phyloP scores from a whole-genome alignment of 2,113 vertebrate species.

The Actenoides hombroni region DNA sequence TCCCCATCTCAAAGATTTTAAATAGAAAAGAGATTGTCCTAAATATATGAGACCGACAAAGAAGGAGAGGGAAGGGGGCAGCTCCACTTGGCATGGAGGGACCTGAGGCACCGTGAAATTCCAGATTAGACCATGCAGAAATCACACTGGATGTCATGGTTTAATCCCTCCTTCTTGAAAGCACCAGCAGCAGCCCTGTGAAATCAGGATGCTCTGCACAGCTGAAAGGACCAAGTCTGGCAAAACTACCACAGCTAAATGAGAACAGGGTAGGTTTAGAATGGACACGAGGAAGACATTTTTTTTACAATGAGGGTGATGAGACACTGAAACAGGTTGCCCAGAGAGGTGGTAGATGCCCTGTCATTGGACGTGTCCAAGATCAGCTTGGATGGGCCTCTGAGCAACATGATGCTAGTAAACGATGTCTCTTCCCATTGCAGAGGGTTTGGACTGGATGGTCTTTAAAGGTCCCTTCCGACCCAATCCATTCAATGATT shows the following conservation, averaged over 20 bases:
- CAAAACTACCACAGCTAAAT: neutral
- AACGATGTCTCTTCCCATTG: neutral
- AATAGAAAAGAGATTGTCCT: neutral
- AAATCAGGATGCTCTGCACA: neutral
- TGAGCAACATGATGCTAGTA: neutral
- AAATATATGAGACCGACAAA: neutral
- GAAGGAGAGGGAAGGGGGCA: neutral
- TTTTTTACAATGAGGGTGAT: neutral
- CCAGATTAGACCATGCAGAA: neutral
- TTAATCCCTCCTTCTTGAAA: neutral
- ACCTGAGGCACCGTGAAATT: neutral
- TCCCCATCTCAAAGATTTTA: neutral
- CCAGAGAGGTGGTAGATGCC: neutral
- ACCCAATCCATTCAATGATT: neutral
- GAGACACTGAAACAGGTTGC: neutral
- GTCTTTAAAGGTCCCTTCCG: neutral
- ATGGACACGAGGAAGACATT: neutral
- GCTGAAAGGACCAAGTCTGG: neutral
- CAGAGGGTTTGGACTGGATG: neutral
- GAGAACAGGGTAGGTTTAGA: neutral
- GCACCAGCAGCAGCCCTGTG: neutral
- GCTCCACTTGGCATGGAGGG: neutral
- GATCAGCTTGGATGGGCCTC: neutral
- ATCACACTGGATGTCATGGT: neutral
- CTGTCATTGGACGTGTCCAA: neutral